Conservation (phyloP, 2,113 vertebrate genomes). For the Pomatostomus ruficeps region DNA sequence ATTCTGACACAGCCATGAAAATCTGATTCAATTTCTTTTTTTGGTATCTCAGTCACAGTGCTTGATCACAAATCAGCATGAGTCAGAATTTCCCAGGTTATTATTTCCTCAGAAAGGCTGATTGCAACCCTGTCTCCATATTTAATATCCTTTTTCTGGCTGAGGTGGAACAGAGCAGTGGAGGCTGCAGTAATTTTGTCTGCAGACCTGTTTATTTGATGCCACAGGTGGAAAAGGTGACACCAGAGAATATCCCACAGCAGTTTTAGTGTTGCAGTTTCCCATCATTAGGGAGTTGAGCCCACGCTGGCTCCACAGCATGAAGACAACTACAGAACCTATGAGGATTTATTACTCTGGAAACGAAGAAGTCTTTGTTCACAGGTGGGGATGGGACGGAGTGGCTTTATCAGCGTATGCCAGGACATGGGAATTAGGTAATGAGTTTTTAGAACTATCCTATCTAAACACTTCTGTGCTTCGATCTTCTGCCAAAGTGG, state of each 20-base stretch:
- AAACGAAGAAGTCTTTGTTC: not conserved
- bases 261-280: not conserved
- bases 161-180: not conserved
- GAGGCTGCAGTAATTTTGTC: not conserved
- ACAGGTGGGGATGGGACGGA: not conserved
- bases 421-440: not conserved
- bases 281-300: not conserved
- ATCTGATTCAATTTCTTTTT: constrained; percentile 60
- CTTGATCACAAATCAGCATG: constrained; percentile 61
- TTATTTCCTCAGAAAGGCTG: constrained; percentile 55
- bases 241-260: not conserved
- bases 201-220: not conserved
- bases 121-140: not conserved
- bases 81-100: constrained; percentile 60
- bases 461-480: not conserved
- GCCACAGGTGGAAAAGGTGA: not conserved
- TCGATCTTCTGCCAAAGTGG: not conserved
- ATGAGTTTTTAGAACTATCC: not conserved
- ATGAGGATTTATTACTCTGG: not conserved
- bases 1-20: constrained; percentile 51
- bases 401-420: not conserved
- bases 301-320: not conserved
- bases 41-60: constrained; percentile 41
- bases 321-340: not conserved
- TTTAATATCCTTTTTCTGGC: constrained; percentile 38